Percentiles rank a stretch among this genome's conserved stretches.
Conservation (phyloP, 1,140 invertebrate species). For the Drosophila paulistorum region DNA sequence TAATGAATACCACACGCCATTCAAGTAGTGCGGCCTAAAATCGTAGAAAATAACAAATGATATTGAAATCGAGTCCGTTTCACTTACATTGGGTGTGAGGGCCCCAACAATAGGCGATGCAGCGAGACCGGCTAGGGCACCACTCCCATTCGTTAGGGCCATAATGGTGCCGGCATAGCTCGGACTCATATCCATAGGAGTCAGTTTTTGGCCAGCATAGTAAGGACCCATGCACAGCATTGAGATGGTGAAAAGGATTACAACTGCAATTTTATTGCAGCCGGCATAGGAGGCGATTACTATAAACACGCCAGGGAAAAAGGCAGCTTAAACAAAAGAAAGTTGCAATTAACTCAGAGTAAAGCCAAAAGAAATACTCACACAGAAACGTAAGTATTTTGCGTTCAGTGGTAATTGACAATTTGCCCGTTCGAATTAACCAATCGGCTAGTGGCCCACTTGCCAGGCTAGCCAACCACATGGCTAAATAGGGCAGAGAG, state of each 20-base stretch:
- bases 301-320: slow-evolving; percentile 44
- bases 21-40: slow-evolving; percentile 18
- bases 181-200: slow-evolving; percentile 90
- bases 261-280: slow-evolving; percentile 36
- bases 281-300: slow-evolving; percentile 53
- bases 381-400: slow-evolving; percentile 45
- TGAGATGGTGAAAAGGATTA: slow-evolving; percentile 37
- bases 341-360: neutral
- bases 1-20: slow-evolving; percentile 44
- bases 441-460: slow-evolving; percentile 47
- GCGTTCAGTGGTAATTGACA: slow-evolving; percentile 24
- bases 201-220: slow-evolving; percentile 88
- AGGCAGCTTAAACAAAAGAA: slow-evolving; percentile 27
- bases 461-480: slow-evolving; percentile 44
- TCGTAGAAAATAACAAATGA: neutral
- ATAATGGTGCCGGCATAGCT: slow-evolving; percentile 91
- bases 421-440: slow-evolving; percentile 33
- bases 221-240: slow-evolving; percentile 87
- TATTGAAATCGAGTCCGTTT: neutral
- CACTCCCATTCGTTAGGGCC: slow-evolving; percentile 91
- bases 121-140: slow-evolving; percentile 90
- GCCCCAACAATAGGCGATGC: slow-evolving; percentile 84
- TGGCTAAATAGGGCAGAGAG: slow-evolving; percentile 56
- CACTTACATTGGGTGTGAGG: slow-evolving; percentile 9
- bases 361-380: slow-evolving; percentile 1